Conservation (phyloP, 1,140 invertebrate genomes). For the Pygmarrhopalites habei region DNA sequence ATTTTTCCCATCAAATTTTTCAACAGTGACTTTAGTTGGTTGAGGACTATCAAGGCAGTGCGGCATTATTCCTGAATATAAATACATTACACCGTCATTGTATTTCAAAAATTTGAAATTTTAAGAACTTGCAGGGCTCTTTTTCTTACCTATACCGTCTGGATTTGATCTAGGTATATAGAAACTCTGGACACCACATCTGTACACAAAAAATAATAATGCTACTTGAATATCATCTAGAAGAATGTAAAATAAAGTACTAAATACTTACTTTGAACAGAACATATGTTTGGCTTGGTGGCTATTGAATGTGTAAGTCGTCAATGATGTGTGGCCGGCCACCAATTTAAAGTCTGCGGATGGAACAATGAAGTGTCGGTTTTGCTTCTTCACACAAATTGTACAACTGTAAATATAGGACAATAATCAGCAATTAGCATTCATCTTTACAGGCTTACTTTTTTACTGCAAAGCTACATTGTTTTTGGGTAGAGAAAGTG, state of each 20-base stretch:
- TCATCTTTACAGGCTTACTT: too few relatives aligned
- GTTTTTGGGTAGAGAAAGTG: too few relatives aligned
- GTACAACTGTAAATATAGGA: slow-evolving; percentile 45
- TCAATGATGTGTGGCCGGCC: slow-evolving; percentile 46
- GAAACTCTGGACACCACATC: slow-evolving; percentile 50
- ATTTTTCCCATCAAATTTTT: slow-evolving; percentile 48
- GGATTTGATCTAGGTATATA: slow-evolving; percentile 51
- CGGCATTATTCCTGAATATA: slow-evolving; percentile 45
- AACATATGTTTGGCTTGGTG: slow-evolving; percentile 50
- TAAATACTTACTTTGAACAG: slow-evolving; percentile 50
- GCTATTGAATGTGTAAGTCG: slow-evolving; percentile 52
- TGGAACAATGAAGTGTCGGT: slow-evolving; percentile 49
- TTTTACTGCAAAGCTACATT: too few relatives aligned
- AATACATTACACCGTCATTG: not conserved
- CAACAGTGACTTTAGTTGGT: slow-evolving; percentile 42
- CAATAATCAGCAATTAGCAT: not conserved
- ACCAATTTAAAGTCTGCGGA: slow-evolving; percentile 46
- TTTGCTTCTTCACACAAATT: slow-evolving; percentile 51
- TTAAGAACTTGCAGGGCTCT: slow-evolving; percentile 6
- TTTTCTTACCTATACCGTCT: slow-evolving; percentile 46
- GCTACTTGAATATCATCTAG: too few relatives aligned
- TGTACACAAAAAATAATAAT: too few relatives aligned
- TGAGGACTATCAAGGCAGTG: slow-evolving; percentile 49
- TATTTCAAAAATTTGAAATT: not conserved
- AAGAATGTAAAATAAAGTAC: too few relatives aligned